These are phyloP conservation scores for Gastrophysa polygoni DNA, from an alignment of 2,888 invertebrate species.

Conservation along the genomic window DNA sequence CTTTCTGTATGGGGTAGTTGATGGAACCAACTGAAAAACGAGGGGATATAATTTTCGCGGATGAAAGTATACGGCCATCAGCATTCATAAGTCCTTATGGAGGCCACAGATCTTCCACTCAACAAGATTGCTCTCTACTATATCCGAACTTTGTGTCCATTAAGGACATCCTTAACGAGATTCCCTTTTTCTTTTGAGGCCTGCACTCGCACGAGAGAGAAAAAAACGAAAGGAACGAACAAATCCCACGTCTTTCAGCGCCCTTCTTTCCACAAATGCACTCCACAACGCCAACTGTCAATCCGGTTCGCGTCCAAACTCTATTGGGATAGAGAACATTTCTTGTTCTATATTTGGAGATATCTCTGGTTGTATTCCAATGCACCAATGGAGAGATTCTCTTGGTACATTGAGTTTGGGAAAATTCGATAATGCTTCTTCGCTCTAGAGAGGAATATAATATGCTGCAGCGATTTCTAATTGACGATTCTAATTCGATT, in stretches of 20 bases:
- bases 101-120: no score
- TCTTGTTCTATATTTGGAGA: background rate
- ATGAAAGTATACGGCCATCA: no score
- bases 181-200: background rate
- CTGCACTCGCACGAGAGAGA: background rate
- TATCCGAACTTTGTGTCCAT: no score
- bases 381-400: constrained; percentile 2
- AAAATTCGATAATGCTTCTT: background rate
- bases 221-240: background rate
- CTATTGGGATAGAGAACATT: constrained; percentile 2
- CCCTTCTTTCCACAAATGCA: constrained; percentile 3
- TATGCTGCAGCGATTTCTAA: background rate
- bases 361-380: constrained; percentile 2
- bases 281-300: constrained; percentile 3
- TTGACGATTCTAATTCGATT: background rate
- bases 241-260: background rate
- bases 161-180: background rate
- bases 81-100: no score
- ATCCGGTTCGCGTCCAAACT: constrained; percentile 6
- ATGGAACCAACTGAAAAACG: no score
- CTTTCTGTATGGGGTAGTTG: no score
- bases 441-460: background rate
- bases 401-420: background rate
- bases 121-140: no score
- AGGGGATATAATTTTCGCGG: no score